Percentiles rank a stretch among this genome's conserved stretches.
Conservation (phyloP, 2,113 vertebrate species). For the Cryptomyrus ogoouensis region DNA sequence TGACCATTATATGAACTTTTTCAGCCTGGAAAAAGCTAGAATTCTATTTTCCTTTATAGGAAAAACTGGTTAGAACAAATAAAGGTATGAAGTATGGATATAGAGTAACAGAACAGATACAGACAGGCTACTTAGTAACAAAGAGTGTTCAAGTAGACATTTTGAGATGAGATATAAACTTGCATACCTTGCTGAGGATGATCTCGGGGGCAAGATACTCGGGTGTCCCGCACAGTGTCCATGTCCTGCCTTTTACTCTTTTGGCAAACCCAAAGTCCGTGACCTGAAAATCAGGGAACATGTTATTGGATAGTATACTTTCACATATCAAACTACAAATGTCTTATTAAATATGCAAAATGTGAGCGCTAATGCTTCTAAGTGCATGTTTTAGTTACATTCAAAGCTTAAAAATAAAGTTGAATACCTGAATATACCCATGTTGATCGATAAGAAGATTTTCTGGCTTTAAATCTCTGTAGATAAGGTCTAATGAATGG, state of each 20-base stretch:
- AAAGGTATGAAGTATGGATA: not conserved
- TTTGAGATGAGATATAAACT: not conserved
- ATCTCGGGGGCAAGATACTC: slow-evolving; percentile 98
- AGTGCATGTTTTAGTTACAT: not conserved
- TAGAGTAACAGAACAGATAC: not conserved
- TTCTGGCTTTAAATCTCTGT: slow-evolving; percentile 99
- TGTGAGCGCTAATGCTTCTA: not conserved
- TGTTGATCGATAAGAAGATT: slow-evolving; percentile 99
- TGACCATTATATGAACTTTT: not conserved
- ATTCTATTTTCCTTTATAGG: not conserved
- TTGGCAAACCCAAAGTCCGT: slow-evolving; percentile 99
- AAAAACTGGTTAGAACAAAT: not conserved
- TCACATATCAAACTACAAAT: not conserved
- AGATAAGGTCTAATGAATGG: slow-evolving; percentile 98
- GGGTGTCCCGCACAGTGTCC: slow-evolving; percentile 98
- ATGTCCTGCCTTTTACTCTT: slow-evolving; percentile 98
- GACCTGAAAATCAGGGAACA: slow-evolving; percentile 62
- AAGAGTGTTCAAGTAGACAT: not conserved
- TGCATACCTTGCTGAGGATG: slow-evolving; percentile 94
- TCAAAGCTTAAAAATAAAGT: not conserved
- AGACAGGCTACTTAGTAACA: not conserved
- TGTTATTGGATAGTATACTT: not conserved
- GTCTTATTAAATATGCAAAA: not conserved
- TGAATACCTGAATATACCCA: slow-evolving; percentile 94
- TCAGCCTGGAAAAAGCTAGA: not conserved